These are phyloP conservation scores for Mythimna pallens DNA, from an alignment of 2,888 invertebrate species.

Conservation along the genomic window DNA sequence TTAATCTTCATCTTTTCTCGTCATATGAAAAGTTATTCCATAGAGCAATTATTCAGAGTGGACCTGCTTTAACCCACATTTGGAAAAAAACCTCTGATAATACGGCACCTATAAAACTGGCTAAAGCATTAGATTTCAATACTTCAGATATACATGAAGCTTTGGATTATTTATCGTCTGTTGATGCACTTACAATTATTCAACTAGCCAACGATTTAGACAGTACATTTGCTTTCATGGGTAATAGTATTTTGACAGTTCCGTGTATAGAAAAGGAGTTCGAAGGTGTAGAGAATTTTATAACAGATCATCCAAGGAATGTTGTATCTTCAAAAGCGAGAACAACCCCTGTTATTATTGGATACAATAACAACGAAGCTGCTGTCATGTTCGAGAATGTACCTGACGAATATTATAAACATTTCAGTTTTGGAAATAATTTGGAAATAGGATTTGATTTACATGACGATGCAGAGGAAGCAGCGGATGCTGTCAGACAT, in stretches of 20 bases:
- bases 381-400: conserved; percentile 1
- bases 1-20: conserved; percentile 45
- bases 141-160: conserved; percentile 44
- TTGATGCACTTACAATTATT: conserved; percentile 29
- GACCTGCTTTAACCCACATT: conserved; percentile 21
- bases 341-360: conserved; percentile 39
- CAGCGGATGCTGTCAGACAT: conserved; percentile 14
- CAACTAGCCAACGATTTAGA: conserved; percentile 19
- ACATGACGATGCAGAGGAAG: conserved; percentile 18
- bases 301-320: conserved; percentile 40
- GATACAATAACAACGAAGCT: conserved; percentile 40
- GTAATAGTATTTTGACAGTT: neutral
- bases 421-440: conserved; percentile 2
- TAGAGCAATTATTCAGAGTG: conserved; percentile 52
- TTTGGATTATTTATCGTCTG: conserved; percentile 32
- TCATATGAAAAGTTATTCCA: conserved; percentile 49
- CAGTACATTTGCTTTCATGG: neutral
- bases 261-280: conserved; percentile 45
- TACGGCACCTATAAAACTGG: conserved; percentile 28
- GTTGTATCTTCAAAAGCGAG: conserved; percentile 28
- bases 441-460: conserved; percentile 35
- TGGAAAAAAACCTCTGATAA: conserved; percentile 23
- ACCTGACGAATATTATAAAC: neutral
- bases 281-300: conserved; percentile 43
- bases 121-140: conserved; percentile 29